Evolutionary conservation across 2,113 vertebrate genomes (phyloP), one percentile per base, ranked within the genome.

Genomic region (Anser cygnoides): DNA sequence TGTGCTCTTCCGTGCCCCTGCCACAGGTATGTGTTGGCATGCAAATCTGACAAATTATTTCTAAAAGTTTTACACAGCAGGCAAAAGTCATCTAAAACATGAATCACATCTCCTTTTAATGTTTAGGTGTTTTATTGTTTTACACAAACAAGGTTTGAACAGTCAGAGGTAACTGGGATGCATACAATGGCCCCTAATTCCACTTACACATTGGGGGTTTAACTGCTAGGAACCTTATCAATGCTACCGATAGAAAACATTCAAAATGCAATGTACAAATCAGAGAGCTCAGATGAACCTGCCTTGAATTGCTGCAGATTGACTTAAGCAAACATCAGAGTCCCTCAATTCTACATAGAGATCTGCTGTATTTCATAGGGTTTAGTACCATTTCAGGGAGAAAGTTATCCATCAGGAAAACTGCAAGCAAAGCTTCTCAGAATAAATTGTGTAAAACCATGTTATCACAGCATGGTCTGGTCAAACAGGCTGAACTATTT

Each of bases 1-100:
- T 0, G 0, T 10, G 12, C 39, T 61, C 23, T 15, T 54, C 21
- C 18, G 15, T 58, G 0, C 1, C 22, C 54, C 41, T 6, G 1
- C 58, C 19, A 2, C 15, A 14, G 18, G 33, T 10, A 20, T 19
- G 26, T 2, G 4, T 12, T 8, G 23, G 12, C 21, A 29, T 9
- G 12, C 7, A 31, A 39, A 28, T 5, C 33, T 10, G 23, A 20
- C 17, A 29, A 35, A 10, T 10, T 43, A 2, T 61, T 62, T 35
- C 4, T 12, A 25, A 37, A 58, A 13, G 3, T 33, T 81, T 77
- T 22, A 49, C 7, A 5, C 22, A 33, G 13, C 15, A 35, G 31
- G 50, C 35, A 71, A 75, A 70, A 54, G 12, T 23, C 15, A 61
- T 20, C 25, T 26, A 44, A 83, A 74, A 11, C 17, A 50, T 1